Base-by-base conservation (phyloP, 2,797 vertebrate genomes). In the Eospalax fontanierii region DNA sequence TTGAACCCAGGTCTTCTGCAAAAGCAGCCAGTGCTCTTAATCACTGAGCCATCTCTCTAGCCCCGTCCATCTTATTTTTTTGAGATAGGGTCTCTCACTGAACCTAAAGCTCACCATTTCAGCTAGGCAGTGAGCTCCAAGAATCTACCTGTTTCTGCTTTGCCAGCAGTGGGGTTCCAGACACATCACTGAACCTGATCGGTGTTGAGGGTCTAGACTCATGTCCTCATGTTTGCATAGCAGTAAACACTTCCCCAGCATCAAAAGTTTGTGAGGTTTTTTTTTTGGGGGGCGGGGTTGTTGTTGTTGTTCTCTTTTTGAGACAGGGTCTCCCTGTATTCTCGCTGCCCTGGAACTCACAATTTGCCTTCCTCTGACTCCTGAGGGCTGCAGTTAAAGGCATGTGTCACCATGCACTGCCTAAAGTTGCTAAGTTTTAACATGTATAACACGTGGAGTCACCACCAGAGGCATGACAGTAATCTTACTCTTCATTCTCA, bases 351-450 rank as follows among this genome's bases (percentile, higher is more conserved):
- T n/a, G n/a, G n/a, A n/a, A n/a, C n/a, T n/a, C n/a, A n/a, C n/a
- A n/a, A n/a, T n/a, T n/a, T n/a, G n/a, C n/a, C n/a, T n/a, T n/a
- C n/a, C n/a, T n/a, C n/a, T n/a, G n/a, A n/a, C n/a, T n/a, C n/a
- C n/a, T n/a, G n/a, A n/a, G n/a, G n/a, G n/a, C n/a, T n/a, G n/a
- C n/a, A n/a, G n/a, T n/a, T n/a, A n/a, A n/a, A n/a, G n/a, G n/a
- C n/a, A n/a, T n/a, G n/a, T n/a, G n/a, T n/a, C n/a, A n/a, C n/a
- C n/a, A n/a, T n/a, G n/a, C n/a, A n/a, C n/a, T n/a, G n/a, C n/a
- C n/a, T n/a, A n/a, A n/a, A n/a, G n/a, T n/a, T 87, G n/a, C 7
- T 92, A 66, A 43, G 15, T 93, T 91, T 93, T 76, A 21, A 88
- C 70, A 40, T 28, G 9, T 10, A 33, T 63, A 66, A n/a, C 4